phyloP scores from a whole-genome alignment of 2,113 vertebrate species.

The Heloderma charlesbogerti region DNA sequence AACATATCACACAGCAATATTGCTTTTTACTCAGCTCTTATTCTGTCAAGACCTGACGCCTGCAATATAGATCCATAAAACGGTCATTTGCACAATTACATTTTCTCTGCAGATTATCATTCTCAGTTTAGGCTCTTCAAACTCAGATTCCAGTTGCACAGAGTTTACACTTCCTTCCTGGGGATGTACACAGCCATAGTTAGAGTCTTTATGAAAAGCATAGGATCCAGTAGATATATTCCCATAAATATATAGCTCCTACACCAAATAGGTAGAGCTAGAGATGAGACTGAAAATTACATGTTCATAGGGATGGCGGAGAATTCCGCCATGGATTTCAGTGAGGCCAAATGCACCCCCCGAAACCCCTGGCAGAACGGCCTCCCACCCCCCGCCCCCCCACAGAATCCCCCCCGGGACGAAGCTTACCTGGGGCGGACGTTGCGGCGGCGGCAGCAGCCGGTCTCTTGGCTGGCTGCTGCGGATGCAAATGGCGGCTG shows the following conservation, averaged over 20 bases:
- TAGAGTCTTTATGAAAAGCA: neutral
- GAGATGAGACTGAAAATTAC: neutral
- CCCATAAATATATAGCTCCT: neutral
- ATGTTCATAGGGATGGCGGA: neutral
- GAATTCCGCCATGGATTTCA: no score
- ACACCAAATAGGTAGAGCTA: neutral
- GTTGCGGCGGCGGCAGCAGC: no score
- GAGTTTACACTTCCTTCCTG: neutral
- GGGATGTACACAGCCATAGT: neutral
- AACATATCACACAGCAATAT: rapidly evolving
- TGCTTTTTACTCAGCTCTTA: neutral
- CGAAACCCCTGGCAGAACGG: no score
- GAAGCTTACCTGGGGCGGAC: no score
- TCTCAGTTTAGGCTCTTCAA: rapidly evolving
- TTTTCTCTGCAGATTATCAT: rapidly evolving
- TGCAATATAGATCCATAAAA: neutral
- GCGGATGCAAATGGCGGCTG: no score
- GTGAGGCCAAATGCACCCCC: no score
- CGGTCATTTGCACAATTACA: neutral
- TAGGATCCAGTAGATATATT: neutral
- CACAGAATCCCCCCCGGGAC: no score
- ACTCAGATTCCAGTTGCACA: neutral
- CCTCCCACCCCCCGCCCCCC: no score
- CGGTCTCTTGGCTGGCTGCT: no score
- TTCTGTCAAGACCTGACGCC: neutral